Evolutionary conservation across 2,113 vertebrate species (phyloP).

Genomic region (Brachyhypopomus occidentalis): DNA sequence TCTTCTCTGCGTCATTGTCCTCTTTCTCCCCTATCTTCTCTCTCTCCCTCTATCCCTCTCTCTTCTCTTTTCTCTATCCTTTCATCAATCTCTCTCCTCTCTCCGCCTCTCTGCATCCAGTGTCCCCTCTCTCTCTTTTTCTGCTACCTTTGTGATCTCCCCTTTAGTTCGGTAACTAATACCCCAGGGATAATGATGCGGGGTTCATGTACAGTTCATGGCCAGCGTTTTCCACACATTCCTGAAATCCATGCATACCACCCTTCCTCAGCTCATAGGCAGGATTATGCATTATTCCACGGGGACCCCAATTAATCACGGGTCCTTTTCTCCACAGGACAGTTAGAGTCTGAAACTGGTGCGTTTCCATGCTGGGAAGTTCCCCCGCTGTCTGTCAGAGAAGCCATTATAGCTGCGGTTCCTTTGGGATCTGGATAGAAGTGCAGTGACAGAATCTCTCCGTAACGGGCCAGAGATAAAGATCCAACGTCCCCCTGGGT

Average conservation of each 20-base stretch:
- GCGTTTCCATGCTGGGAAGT: conserved; percentile 8
- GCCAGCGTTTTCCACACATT: conserved; percentile 19
- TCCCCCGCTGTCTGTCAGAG: neutral
- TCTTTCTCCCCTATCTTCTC: neutral
- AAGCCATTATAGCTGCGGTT: conserved; percentile 11
- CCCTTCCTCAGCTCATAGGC: conserved; percentile 9
- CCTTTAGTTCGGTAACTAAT: neutral
- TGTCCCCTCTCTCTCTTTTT: neutral
- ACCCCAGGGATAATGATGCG: neutral
- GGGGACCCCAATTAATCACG: conserved; percentile 38
- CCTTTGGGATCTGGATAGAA: conserved; percentile 18
- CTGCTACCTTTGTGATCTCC: neutral
- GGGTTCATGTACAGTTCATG: conserved; percentile 34
- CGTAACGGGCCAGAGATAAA: conserved; percentile 21
- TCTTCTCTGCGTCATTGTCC: neutral
- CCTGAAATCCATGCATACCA: conserved; percentile 33
- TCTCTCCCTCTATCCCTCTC: too few relatives aligned
- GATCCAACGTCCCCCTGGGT: conserved; percentile 27
- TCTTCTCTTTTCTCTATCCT: too few relatives aligned
- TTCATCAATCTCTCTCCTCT: too few relatives aligned
- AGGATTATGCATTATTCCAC: conserved; percentile 30
- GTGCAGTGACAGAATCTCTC: conserved; percentile 41
- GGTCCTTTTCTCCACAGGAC: conserved; percentile 15
- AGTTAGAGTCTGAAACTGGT: conserved; percentile 19
- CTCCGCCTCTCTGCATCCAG: too few relatives aligned